Evolutionary conservation across 1,140 invertebrate genomes (phyloP), one percentile per base, ranked within the genome.

Genomic region (Whitmania pigra): DNA sequence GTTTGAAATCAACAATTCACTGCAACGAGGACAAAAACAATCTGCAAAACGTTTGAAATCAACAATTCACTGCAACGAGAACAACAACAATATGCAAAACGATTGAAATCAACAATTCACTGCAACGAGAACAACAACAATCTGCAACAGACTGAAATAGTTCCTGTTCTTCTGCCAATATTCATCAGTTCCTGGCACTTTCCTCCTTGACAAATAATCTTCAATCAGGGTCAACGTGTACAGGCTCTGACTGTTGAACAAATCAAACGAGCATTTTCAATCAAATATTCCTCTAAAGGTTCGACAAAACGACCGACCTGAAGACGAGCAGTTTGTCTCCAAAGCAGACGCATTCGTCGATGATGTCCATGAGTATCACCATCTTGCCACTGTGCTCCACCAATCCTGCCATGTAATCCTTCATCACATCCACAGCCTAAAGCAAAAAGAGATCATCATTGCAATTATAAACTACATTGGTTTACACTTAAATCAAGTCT

Each of bases 171-270:
- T 88, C 29, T 86, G 85, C 94, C 94, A 98, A 71, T 86, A 85
- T 75, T 87, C 86, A 74, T 78, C 76, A 27, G 81, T 85, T 55
- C 88, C 88, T 13, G 92, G 91, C 75, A 95, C 88, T 75, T 86
- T 85, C 76, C 87, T 88, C 76, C 87, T 87, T 76, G 90, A 88
- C 53, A 99, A 85, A 80, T 94, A 96, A 76, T 94, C 89, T 86
- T 99, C 96, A 74, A 99, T 91, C n/a, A 97, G 85, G 86, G 95
- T 92, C 57, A 99, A 83, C 0, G 95, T 98, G 75, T 96, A 90
- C 17, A 99, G 85, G 77, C 92, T 96, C 80, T 97, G 94, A 77
- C 93, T 97, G 78, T 29, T 17, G 6, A 63, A 11, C 9, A 63
- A 9, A 20, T n/a, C 22, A 63, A 6, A 63, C 29, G 57, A 31